These are phyloP conservation scores for Platerodrilus igneus DNA, from an alignment of 2,888 invertebrate genomes.

Conservation along the genomic window DNA sequence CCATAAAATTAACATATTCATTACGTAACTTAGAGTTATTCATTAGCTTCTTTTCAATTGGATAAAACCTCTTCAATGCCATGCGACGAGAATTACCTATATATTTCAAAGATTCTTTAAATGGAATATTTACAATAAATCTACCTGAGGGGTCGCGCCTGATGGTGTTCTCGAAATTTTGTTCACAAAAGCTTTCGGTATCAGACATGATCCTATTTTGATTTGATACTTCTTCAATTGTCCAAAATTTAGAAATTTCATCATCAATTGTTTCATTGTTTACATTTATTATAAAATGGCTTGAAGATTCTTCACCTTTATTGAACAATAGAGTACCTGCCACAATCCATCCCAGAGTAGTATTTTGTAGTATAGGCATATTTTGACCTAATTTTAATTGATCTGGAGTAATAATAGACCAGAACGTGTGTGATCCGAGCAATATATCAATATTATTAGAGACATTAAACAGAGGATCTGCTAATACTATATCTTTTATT, in stretches of 20 bases:
- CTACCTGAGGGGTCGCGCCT: conserved; percentile 14
- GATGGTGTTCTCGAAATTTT: conserved; percentile 21
- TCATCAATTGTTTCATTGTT: conserved; percentile 7
- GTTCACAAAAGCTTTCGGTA: conserved; percentile 23
- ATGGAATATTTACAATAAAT: conserved; percentile 24
- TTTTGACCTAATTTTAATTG: conserved; percentile 9
- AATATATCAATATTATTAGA: conserved; percentile 23
- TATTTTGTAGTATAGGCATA: conserved; percentile 20
- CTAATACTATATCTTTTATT: conserved; percentile 16
- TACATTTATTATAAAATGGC: conserved; percentile 4
- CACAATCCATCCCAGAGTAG: conserved; percentile 25
- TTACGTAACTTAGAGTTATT: conserved; percentile 15
- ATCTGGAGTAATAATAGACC: conserved; percentile 15
- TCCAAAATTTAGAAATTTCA: conserved; percentile 21
- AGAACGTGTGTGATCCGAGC: conserved; percentile 23
- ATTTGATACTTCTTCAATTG: conserved; percentile 20
- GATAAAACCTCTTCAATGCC: conserved; percentile 19
- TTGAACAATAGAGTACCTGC: conserved; percentile 12
- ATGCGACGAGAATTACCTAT: conserved; percentile 10
- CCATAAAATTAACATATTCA: conserved; percentile 26
- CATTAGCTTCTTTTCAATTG: conserved; percentile 23
- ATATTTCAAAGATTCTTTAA: conserved; percentile 13
- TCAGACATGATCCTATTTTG: conserved; percentile 5
- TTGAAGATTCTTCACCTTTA: not conserved
- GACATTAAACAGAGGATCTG: conserved; percentile 23